Evolutionary conservation across 1,140 invertebrate genomes (phyloP), one percentile per base, ranked within the genome.

Genomic region (Latrodectus geometricus): DNA sequence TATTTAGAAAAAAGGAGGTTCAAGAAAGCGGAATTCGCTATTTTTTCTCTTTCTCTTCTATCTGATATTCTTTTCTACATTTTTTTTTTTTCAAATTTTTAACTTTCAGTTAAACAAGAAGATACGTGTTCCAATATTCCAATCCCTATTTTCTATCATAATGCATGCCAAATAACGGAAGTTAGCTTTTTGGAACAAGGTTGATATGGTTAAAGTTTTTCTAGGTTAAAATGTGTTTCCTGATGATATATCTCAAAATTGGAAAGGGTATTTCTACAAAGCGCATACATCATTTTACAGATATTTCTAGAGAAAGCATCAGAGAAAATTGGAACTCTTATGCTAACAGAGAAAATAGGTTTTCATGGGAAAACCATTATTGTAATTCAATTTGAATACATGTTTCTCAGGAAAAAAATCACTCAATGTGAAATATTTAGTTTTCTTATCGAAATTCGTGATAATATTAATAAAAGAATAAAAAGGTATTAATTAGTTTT

Each of bases 71-170:
- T 73, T 69, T 20, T 9, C 68, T 8, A 69, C 11, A 61, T 61
- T 4, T 61, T 1, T 14, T 61, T 61, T 61, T 17, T 61, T 61
- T 61, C 8, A 61, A n/a, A 61, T 14, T 14, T 14, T 14, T 11
- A 61, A 61, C 54, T 61, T 61, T 61, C 54, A 61, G 54, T 14
- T 11, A 61, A 61, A 14, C 54, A 61, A 61, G 54, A 35, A 35
- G 5, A 35, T 23, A 72, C 49, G 68, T 74, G 52, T 83, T 73
- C 80, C 80, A 74, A 83, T 83, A 74, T 83, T 83, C 80, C 80
- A 70, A 83, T 83, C 70, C 56, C 35, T 83, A 82, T 69, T 82
- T 81, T 78, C 35, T 56, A 68, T 65, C 76, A 68, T 78, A 68
- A 49, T 65, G 76, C 23, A 50, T 78, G 35, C 54, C 65, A 56